phyloP scores from a whole-genome alignment of 2,888 invertebrate species.

The Drosophila merina region DNA sequence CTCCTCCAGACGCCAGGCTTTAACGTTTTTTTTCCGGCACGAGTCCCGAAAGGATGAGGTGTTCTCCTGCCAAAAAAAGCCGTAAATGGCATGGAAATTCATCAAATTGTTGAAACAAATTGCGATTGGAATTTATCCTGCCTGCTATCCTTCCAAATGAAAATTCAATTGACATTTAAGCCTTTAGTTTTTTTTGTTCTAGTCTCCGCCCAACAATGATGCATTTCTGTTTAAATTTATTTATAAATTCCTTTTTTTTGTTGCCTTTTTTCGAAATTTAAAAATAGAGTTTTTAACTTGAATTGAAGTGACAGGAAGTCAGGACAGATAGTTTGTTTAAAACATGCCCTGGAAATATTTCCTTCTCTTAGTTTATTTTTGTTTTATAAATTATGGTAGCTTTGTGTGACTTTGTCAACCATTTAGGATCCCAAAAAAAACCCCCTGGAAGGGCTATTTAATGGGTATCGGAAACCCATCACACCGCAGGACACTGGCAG shows the following conservation, averaged over 20 bases:
- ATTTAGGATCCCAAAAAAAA: no score
- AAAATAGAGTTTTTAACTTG: neutral
- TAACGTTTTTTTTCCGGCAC: neutral
- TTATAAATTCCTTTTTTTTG: neutral
- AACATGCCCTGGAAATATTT: neutral
- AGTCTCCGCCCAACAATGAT: neutral
- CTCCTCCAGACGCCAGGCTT: neutral
- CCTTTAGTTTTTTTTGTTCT: neutral
- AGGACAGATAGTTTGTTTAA: neutral
- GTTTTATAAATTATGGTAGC: no score
- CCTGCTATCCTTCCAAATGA: neutral
- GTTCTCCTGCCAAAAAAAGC: neutral
- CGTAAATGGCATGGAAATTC: neutral
- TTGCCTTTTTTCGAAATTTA: neutral
- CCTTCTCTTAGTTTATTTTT: no score
- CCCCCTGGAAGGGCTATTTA: neutral
- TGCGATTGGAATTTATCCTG: constrained; percentile 27
- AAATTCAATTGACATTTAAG: constrained; percentile 18
- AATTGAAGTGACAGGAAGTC: neutral
- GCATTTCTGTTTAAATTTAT: neutral
- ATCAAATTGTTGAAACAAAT: no score
- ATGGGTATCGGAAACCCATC: neutral
- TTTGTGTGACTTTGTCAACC: no score
- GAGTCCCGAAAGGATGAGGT: neutral
- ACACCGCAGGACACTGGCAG: neutral